Base-by-base conservation (phyloP, 1,140 invertebrate genomes). In the Helicoverpa armigera region DNA sequence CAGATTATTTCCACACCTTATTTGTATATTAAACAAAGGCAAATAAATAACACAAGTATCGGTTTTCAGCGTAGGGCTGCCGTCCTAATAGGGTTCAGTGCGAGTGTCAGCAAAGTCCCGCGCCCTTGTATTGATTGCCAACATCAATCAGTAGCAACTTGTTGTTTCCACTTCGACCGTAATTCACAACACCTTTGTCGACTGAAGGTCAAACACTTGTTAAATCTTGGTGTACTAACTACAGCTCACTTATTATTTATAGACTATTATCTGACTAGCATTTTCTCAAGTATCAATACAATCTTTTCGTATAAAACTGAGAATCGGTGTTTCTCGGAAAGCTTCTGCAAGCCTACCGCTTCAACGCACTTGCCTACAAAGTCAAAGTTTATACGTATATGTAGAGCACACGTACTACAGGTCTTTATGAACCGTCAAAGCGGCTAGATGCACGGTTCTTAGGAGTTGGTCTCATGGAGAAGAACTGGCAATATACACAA, bases 71-170 rank as follows among this genome's bases (percentile, higher is more conserved):
- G 50, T 72, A 48, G 43, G 3, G 3, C 12, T 48, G 35, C 7
- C 29, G 10, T n/a, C 14, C 14, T 65, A 65, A 65, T 72, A 53
- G 69, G 50, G 69, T 72, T 54, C 69, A 54, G 69, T 72, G 69
- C 53, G 50, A 9, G 48, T 72, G 50, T 72, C 50, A 53, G 50
- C 50, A 53, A 72, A 72, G 69, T 53, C 31, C 13, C 50, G 65
- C 65, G 18, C 65, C 35, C 13, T 54, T 13, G 69, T 72, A 72
- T 72, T 72, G 69, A 72, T 72, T 72, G 14, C 50, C 50, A 12
- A 54, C 69, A 72, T 72, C 69, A 72, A 72, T 72, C 50, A 72
- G 50, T 13, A 54, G 14, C 50, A 72, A 72, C 69, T 72, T 72
- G 69, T 72, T 72, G 50, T 72, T 72, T 54, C 69, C 18, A 51